Evolutionary conservation across 2,888 invertebrate species (phyloP), one percentile per base, ranked within the genome.

Genomic region (Leuctra nigra): DNA sequence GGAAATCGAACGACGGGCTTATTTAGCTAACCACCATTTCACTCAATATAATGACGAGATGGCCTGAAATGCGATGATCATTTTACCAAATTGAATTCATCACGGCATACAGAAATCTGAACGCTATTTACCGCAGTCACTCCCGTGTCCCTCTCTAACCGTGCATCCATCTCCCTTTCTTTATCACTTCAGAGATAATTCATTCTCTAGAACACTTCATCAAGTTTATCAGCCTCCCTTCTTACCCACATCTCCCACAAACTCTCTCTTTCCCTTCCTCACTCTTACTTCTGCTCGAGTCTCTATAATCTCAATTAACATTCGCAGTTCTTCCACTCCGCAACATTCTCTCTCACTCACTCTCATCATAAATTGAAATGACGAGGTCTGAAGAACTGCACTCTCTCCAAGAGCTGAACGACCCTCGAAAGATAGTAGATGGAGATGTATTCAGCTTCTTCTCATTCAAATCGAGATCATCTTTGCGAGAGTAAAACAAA

Each of bases 311-410:
- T 50, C 50, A 50, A 50, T 50, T 50, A 50, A 50, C 50, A 50
- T 50, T 50, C 50, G 50, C n/a, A n/a, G n/a, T n/a, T 22, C 18
- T 33, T 33, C 50, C 50, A 50, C 50, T 50, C 18, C 33, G 16
- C 18, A 18, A 29, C 16, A 20, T n/a, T n/a, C n/a, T n/a, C n/a
- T 29, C 6, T 29, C 29, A 7, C 11, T 11, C 20, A 20, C 41
- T 14, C 55, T 55, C 55, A 55, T 55, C 55, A 55, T 44, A 44
- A 55, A 55, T 47, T 55, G 29, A 55, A 55, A 55, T 55, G 47
- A 46, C 23, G 47, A 29, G 48, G 33, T 47, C 36, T 53, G 29
- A 18, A 20, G 35, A 50, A 50, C 18, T 23, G 22, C 44, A 29
- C 7, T 11, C 6, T 29, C 29, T 29, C 11, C 11, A 29, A 29